phyloP scores from a whole-genome alignment of 1,140 invertebrate genomes.

The Phthorimaea operculella region DNA sequence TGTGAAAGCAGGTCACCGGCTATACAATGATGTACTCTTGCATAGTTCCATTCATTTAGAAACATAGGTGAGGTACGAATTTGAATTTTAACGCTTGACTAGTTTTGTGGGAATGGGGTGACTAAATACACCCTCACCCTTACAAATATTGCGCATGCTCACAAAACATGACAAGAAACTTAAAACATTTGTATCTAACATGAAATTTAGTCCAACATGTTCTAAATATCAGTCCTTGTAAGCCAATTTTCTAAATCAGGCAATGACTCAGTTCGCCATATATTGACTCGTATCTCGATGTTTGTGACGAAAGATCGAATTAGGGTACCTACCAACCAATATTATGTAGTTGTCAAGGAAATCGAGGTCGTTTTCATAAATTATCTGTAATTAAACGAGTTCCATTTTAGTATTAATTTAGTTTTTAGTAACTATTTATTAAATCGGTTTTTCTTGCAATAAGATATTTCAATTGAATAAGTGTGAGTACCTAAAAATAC shows the following conservation, averaged over 20 bases:
- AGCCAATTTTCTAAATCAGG: neutral
- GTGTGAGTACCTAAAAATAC: no score
- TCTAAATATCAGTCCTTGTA: neutral
- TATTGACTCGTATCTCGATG: neutral
- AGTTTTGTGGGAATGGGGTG: conserved; percentile 11
- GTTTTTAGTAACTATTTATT: neutral
- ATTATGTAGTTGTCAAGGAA: neutral
- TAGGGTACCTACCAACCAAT: no score
- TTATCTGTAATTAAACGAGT: conserved; percentile 2
- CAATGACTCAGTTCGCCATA: neutral
- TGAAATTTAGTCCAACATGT: no score
- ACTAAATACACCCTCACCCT: neutral
- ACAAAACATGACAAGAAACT: neutral
- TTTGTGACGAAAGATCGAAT: neutral
- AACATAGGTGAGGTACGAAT: conserved; percentile 17
- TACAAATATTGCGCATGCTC: neutral
- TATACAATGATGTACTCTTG: conserved; percentile 13
- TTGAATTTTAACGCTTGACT: conserved; percentile 21
- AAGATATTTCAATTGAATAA: no score
- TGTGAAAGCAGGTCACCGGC: conserved; percentile 4
- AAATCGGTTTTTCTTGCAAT: no score
- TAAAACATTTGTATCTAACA: no score
- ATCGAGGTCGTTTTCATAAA: neutral
- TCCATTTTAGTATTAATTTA: conserved; percentile 7
- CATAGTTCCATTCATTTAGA: conserved; percentile 22